Base-by-base conservation (phyloP, 2,888 invertebrate genomes). In the Zygothrica quintamaculata region DNA sequence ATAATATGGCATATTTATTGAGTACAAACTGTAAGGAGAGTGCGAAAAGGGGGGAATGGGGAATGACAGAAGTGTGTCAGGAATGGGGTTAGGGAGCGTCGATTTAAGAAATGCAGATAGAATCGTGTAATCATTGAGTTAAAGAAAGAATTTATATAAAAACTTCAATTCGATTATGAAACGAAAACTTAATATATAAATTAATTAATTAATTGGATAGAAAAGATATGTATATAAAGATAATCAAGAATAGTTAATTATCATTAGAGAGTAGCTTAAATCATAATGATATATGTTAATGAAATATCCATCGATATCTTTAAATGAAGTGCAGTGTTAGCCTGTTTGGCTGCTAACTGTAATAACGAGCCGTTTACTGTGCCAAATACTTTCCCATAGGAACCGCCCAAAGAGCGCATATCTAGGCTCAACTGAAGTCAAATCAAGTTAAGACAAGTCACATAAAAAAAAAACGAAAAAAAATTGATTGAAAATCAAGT, bases 381-480 rank as follows among this genome's bases (percentile, higher is more conserved):
- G 80, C 86, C 80, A 80, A 80, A 80, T 80, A 80, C 84, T 80
- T 80, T 86, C 86, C 77, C 71, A 80, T 66, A 74, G 77, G 84
- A 74, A 58, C 58, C 65, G 77, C 59, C 74, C 68, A 59, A 60
- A 67, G 65, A 81, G 65, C 61, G 55, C 48, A 29, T 25, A 26
- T 26, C 40, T 44, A 47, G 29, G 46, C 43, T 44, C 51, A 3
- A 9, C 12, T 31, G 2, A 9, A 31, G 58, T 58, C 51, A 43
- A 22, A 22, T 22, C n/a, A n/a, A n/a, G n/a, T n/a, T n/a, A n/a
- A n/a, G n/a, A n/a, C n/a, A n/a, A n/a, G 29, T n/a, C 11, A n/a
- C 3, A 31, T 5, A 9, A 31, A 31, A 39, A 39, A 39, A 8
- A 39, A 39, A 3, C 3, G 5, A 22, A 5, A 22, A 47, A 62